phyloP scores from a whole-genome alignment of 2,113 vertebrate genomes.

The Gavialis gangeticus region DNA sequence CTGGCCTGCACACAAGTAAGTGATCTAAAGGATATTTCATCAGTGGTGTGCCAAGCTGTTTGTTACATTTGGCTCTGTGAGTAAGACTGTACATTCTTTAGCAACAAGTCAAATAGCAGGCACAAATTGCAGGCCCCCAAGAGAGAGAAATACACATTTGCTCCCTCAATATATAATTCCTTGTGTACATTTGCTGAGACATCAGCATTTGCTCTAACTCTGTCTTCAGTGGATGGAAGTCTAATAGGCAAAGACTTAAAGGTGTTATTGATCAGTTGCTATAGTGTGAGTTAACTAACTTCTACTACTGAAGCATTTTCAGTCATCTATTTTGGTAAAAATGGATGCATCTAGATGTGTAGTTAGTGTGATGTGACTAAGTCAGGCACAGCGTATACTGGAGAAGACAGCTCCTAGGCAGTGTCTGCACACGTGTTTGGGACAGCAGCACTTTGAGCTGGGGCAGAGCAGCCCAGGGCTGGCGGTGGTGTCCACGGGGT shows the following conservation, averaged over 20 bases:
- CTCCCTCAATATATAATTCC: background rate
- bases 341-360: no score
- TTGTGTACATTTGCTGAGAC: background rate
- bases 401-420: no score
- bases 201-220: background rate
- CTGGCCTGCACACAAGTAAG: no score
- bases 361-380: no score
- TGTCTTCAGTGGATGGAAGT: background rate
- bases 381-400: no score
- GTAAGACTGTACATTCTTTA: background rate
- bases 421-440: no score
- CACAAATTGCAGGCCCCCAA: background rate
- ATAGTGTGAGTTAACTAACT: background rate
- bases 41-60: background rate
- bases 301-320: background rate
- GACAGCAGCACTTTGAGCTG: no score
- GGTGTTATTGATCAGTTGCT: background rate
- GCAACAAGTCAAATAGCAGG: no score
- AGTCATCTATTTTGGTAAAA: background rate
- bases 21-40: background rate
- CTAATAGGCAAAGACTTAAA: background rate
- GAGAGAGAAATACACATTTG: background rate
- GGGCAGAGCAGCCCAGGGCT: no score
- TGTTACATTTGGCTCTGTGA: background rate
- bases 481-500: no score